Evolutionary conservation across 2,797 vertebrate species (phyloP).

Genomic region (Bradypus variegatus): DNA sequence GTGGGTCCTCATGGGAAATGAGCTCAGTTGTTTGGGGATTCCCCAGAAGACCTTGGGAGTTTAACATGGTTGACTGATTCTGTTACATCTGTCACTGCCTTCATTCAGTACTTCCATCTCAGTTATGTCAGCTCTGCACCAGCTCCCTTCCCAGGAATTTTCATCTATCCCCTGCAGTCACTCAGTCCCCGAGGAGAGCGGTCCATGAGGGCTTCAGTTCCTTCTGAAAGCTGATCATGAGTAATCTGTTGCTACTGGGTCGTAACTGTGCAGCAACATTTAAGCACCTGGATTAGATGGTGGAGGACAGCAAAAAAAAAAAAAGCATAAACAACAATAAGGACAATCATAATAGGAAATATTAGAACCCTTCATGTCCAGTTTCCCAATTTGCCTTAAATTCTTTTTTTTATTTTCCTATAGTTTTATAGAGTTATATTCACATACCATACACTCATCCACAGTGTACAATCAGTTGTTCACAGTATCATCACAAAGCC

Average conservation of each 20-base stretch:
- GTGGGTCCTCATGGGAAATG: not conserved
- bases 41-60: not conserved
- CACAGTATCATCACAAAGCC: no score
- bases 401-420: no score
- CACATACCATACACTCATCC: no score
- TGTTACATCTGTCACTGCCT: not conserved
- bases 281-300: not conserved
- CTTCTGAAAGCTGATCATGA: constrained; percentile 18
- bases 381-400: not conserved
- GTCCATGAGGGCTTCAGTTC: not conserved
- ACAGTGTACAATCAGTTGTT: no score
- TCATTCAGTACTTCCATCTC: not conserved
- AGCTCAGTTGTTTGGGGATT: not conserved
- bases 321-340: not conserved
- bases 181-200: not conserved
- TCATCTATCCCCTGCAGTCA: not conserved
- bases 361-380: not conserved
- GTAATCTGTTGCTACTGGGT: constrained; percentile 5
- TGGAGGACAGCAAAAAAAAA: not conserved
- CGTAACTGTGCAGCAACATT: not conserved
- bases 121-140: not conserved
- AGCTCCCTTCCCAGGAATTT: not conserved
- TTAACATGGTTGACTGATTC: not conserved
- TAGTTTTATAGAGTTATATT: no score
- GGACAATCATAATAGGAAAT: not conserved